phyloP scores from a whole-genome alignment of 1,140 invertebrate genomes.

The Lepidurus couesii region DNA sequence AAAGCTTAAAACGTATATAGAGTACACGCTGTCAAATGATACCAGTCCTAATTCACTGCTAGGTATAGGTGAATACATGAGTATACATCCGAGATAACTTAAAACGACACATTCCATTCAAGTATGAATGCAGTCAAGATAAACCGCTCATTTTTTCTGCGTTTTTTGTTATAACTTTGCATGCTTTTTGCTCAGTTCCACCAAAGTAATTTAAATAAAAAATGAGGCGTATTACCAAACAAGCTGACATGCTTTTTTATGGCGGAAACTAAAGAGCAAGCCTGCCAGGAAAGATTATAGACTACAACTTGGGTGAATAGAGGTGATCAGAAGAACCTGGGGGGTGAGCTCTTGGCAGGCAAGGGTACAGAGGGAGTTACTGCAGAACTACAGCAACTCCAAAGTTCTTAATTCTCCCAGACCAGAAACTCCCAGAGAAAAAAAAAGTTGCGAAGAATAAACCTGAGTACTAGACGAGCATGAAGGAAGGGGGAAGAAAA shows the following conservation, averaged over 20 bases:
- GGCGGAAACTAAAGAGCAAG: neutral
- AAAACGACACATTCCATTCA: no score
- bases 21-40: no score
- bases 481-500: neutral
- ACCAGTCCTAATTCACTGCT: no score
- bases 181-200: no score
- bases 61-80: no score
- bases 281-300: neutral
- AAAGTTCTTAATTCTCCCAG: neutral
- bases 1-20: neutral
- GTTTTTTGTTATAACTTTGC: no score
- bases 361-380: neutral
- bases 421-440: neutral
- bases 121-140: no score
- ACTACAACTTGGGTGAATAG: slow-evolving; percentile 9
- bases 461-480: neutral
- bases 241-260: no score
- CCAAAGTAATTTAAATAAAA: no score
- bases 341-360: neutral
- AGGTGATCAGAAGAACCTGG: neutral
- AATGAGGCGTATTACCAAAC: no score
- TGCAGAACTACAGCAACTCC: neutral
- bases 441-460: neutral
- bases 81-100: no score
- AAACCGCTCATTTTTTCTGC: no score